Conservation (phyloP, 37 sponge, comb jelly and placozoan genomes). For the Hexactinellida sp. region DNA sequence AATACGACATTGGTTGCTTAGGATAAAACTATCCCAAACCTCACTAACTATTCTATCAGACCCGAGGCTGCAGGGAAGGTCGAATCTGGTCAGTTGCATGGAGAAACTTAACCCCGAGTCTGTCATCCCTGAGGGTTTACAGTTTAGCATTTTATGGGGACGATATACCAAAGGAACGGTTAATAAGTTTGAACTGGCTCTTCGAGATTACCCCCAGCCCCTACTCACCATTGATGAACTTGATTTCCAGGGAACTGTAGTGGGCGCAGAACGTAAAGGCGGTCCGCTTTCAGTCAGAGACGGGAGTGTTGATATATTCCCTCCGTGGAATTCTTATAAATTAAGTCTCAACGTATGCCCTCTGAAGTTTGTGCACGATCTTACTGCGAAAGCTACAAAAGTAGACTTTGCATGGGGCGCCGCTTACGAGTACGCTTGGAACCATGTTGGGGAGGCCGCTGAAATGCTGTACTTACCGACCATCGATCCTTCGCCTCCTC, state of each 20-base stretch:
- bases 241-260: constrained; percentile 37
- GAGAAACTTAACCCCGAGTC: constrained; percentile 39
- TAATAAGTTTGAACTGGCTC: constrained; percentile 34
- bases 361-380: not conserved
- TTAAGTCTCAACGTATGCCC: not conserved
- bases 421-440: not conserved
- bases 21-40: constrained; percentile 33
- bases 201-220: constrained; percentile 67
- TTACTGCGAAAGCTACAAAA: not conserved
- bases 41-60: constrained; percentile 41
- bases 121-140: constrained; percentile 25
- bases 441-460: constrained; percentile 4
- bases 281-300: constrained; percentile 2
- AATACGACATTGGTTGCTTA: constrained; percentile 27
- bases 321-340: not conserved
- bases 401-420: constrained; percentile 1
- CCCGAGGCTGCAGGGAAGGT: constrained; percentile 46
- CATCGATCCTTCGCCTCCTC: constrained; percentile 66
- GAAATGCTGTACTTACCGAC: constrained; percentile 49
- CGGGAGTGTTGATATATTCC: not conserved
- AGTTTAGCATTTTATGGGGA: constrained; percentile 70
- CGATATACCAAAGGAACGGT: constrained; percentile 29
- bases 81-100: constrained; percentile 29
- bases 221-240: constrained; percentile 25
- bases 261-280: constrained; percentile 63